Evolutionary conservation across 2,888 invertebrate genomes (phyloP).

Genomic region (Coenonympha glycerion): DNA sequence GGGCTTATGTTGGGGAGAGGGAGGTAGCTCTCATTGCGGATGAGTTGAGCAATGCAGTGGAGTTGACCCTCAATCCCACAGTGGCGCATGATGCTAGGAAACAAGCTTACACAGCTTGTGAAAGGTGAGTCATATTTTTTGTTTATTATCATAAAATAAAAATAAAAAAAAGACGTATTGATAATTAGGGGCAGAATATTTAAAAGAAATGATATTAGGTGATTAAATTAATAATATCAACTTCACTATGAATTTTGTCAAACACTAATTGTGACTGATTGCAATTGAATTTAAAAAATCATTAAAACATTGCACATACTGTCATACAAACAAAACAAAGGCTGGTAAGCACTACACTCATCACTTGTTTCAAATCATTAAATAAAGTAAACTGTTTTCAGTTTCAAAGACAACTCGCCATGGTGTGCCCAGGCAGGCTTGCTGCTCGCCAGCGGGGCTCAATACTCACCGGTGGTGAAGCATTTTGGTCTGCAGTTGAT

Average conservation of each 20-base stretch:
- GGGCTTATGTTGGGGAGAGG: conserved; percentile 41
- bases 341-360: no score
- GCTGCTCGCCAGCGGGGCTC: conserved; percentile 82
- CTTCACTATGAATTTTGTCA: no score
- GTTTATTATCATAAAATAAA: background rate
- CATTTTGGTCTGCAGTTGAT: conserved; percentile 95
- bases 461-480: conserved; percentile 85
- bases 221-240: no score
- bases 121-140: conserved; percentile 69
- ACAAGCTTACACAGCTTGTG: conserved; percentile 90
- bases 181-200: no score
- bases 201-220: no score
- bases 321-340: no score
- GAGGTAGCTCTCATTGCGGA: conserved; percentile 83
- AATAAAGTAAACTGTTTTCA: conserved; percentile 35
- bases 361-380: no score
- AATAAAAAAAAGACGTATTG: no score
- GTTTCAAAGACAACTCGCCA: conserved; percentile 90
- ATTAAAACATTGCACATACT: no score
- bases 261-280: no score
- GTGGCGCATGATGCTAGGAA: conserved; percentile 84
- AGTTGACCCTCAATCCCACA: conserved; percentile 87
- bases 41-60: conserved; percentile 87
- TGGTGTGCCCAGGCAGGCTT: conserved; percentile 92
- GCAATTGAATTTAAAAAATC: no score